Evolutionary conservation across 2,888 invertebrate genomes (phyloP).

Genomic region (Andrena marginata): DNA sequence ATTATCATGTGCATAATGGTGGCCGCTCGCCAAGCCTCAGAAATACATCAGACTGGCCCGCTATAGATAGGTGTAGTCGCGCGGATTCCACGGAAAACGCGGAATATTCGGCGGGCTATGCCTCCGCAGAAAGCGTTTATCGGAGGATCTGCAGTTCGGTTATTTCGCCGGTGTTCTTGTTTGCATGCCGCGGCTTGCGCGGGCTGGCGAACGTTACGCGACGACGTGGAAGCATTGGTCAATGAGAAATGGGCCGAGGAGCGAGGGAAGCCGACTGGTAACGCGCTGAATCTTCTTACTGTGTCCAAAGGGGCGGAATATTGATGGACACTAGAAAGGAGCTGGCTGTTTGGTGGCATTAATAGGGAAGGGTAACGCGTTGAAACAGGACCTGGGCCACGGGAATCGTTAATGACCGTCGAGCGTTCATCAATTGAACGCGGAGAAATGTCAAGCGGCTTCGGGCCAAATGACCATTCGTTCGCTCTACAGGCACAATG

Average conservation of each 20-base stretch:
- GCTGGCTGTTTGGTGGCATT: constrained; percentile 26
- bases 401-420: constrained; percentile 66
- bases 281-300: background rate
- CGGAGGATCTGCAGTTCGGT: constrained; percentile 28
- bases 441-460: constrained; percentile 59
- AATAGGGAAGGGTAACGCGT: constrained; percentile 30
- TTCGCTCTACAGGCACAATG: constrained; percentile 67
- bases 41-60: constrained; percentile 82
- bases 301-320: constrained; percentile 14
- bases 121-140: constrained; percentile 42
- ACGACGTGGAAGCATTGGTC: constrained; percentile 29
- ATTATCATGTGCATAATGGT: constrained; percentile 85
- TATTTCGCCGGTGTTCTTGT: constrained; percentile 27
- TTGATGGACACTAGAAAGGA: constrained; percentile 40
- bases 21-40: constrained; percentile 84
- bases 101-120: constrained; percentile 26
- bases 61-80: constrained; percentile 80
- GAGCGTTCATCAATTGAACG: constrained; percentile 64
- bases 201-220: constrained; percentile 3
- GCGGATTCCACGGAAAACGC: constrained; percentile 72
- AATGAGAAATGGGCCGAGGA: constrained; percentile 9
- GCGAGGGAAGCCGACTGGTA: constrained; percentile 21
- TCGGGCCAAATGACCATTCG: constrained; percentile 69
- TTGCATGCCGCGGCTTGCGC: background rate
- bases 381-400: constrained; percentile 38